Evolutionary conservation across 1,140 invertebrate genomes (phyloP).

Genomic region (Aculops lycopersici): DNA sequence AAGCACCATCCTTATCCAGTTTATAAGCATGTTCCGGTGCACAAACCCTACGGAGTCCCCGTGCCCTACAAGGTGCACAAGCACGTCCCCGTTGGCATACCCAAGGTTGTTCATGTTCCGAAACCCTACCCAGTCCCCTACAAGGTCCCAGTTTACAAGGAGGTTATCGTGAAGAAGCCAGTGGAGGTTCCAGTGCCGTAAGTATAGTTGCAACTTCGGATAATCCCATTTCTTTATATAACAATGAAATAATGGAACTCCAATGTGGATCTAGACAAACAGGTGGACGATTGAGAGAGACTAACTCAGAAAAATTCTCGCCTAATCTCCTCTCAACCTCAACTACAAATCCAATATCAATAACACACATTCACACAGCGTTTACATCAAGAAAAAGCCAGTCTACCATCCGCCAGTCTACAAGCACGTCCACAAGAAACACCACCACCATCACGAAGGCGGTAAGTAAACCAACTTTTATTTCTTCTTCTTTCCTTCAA

Average conservation of each 20-base stretch:
- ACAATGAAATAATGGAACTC: no score
- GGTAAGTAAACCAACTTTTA: not conserved
- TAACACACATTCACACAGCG: constrained; percentile 4
- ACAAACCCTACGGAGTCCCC: constrained; percentile 11
- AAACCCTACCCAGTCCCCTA: constrained; percentile 12
- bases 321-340: no score
- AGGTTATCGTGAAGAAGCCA: constrained; percentile 13
- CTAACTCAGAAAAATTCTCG: no score
- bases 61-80: constrained; percentile 12
- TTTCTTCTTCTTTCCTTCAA: no score
- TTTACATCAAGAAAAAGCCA: constrained; percentile 11
- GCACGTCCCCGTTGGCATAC: constrained; percentile 12
- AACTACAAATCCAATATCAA: not conserved
- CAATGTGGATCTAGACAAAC: no score
- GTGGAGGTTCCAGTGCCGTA: constrained; percentile 13
- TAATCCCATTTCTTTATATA: no score
- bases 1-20: constrained; percentile 13
- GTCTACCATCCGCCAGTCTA: constrained; percentile 10
- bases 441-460: not conserved
- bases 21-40: constrained; percentile 11
- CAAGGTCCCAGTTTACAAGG: constrained; percentile 13
- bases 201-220: constrained; percentile 9
- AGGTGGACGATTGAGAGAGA: no score
- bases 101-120: constrained; percentile 13
- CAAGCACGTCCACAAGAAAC: constrained; percentile 1